phyloP scores from a whole-genome alignment of 2,888 invertebrate genomes.

The Eledone cirrhosa region DNA sequence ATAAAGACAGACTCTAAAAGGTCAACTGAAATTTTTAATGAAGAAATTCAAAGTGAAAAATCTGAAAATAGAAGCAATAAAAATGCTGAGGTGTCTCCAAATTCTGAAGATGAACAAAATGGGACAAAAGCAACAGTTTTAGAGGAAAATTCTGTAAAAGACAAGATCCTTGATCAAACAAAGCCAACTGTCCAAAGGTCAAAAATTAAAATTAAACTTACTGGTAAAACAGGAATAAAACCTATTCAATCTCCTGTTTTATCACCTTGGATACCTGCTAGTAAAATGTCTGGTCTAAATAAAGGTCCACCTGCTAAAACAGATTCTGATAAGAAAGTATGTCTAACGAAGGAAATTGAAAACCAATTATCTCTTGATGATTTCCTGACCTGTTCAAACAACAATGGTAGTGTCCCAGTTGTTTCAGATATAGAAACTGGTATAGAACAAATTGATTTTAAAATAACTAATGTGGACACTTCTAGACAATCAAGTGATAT shows the following conservation, averaged over 20 bases:
- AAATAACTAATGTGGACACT: not conserved
- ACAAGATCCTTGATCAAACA: not conserved
- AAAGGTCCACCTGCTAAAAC: not conserved
- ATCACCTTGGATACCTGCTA: conserved; percentile 34
- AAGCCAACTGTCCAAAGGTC: not conserved
- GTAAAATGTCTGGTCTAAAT: conserved; percentile 16
- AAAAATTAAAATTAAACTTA: conserved; percentile 37
- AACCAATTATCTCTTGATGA: conserved; percentile 40
- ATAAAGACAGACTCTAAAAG: no score
- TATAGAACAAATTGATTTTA: no score
- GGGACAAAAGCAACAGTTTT: not conserved
- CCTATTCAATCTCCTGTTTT: conserved; percentile 26
- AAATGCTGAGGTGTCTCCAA: not conserved
- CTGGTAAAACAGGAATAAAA: conserved; percentile 37
- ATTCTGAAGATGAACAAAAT: not conserved
- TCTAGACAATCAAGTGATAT: not conserved
- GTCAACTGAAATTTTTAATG: no score
- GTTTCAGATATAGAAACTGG: conserved; percentile 23
- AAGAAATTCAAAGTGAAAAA: conserved; percentile 15
- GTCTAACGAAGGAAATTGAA: conserved; percentile 35
- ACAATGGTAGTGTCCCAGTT: conserved; percentile 42
- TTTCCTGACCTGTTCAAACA: conserved; percentile 41
- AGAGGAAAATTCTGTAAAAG: not conserved
- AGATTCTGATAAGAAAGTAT: not conserved
- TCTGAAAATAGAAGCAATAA: not conserved